Conservation (phyloP, 2,797 vertebrate species). For the Uromys caudimaculatus region DNA sequence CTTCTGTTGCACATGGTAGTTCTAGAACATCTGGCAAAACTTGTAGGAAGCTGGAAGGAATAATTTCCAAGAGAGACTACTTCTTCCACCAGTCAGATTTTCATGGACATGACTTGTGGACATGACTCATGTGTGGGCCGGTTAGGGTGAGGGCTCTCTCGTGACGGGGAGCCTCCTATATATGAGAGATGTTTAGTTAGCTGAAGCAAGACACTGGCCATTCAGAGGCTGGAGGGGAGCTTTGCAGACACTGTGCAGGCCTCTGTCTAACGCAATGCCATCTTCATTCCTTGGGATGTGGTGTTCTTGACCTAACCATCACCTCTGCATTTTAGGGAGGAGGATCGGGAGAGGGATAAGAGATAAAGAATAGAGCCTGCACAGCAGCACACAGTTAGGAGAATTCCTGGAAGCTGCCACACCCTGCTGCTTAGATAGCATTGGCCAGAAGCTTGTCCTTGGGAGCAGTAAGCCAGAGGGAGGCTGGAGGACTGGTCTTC, state of each 20-base stretch:
- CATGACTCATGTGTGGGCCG: background rate
- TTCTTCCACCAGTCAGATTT: background rate
- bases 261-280: background rate
- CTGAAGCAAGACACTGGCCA: background rate
- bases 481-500: background rate
- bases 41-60: background rate
- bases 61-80: background rate
- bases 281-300: too few species aligned
- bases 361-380: background rate
- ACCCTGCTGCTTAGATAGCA: background rate
- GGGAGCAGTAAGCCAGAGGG: background rate
- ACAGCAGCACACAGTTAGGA: background rate
- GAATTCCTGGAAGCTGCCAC: background rate
- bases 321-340: background rate
- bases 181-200: background rate
- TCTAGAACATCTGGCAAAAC: background rate
- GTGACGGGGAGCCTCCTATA: background rate
- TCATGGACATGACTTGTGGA: background rate
- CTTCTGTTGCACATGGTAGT: background rate
- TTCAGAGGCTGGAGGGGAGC: background rate
- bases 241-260: background rate
- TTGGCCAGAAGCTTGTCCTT: constrained; percentile 4
- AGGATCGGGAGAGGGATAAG: background rate
- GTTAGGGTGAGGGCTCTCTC: background rate
- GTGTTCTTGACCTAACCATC: background rate